phyloP scores from a whole-genome alignment of 2,113 vertebrate genomes.

The Madoqua kirkii region DNA sequence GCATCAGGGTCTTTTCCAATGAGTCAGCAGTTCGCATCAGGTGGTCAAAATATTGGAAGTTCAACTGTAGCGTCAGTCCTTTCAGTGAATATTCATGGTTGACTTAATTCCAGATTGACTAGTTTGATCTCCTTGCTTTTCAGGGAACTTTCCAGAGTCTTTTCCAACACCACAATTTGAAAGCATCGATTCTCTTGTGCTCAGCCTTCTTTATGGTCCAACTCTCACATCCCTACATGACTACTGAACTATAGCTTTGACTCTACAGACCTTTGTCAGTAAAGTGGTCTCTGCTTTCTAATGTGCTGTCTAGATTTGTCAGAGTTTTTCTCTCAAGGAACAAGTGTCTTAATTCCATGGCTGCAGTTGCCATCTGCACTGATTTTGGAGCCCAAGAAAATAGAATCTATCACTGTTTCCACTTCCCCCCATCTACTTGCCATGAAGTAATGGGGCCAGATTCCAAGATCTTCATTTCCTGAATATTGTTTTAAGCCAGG shows the following conservation, averaged over 20 bases:
- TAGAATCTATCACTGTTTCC: neutral
- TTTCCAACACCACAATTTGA: neutral
- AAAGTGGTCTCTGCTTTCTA: neutral
- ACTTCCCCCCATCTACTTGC: neutral
- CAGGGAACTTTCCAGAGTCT: neutral
- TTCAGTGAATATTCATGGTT: neutral
- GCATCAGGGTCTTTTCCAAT: neutral
- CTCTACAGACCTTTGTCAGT: neutral
- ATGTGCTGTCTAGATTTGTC: neutral
- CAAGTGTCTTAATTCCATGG: neutral
- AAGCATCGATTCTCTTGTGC: neutral
- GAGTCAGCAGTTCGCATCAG: neutral
- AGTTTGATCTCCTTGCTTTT: neutral
- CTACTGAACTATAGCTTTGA: neutral
- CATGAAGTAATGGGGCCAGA: neutral
- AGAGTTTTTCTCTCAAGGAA: neutral
- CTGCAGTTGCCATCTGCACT: neutral
- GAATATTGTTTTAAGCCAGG: neutral
- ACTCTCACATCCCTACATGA: neutral
- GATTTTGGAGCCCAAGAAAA: neutral
- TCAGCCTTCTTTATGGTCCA: neutral
- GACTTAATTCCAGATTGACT: neutral
- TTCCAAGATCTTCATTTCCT: neutral
- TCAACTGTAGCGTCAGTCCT: neutral
- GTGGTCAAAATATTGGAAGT: neutral